Evolutionary conservation across 1,140 invertebrate species (phyloP), one percentile per base, ranked within the genome.

Genomic region (Brachionus calyciflorus): DNA sequence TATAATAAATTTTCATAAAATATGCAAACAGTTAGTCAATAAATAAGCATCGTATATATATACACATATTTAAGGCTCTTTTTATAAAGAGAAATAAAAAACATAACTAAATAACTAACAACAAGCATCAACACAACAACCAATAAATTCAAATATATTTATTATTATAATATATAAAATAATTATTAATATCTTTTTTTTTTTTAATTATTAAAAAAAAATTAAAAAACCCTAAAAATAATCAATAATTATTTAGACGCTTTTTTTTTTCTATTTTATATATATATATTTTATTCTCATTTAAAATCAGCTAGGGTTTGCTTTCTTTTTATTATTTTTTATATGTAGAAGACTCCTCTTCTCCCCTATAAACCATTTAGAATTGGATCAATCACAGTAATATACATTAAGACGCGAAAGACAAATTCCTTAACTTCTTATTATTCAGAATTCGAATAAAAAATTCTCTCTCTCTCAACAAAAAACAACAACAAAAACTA

Each of bases 231-330:
- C 30, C 30, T n/a, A 33, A 60, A 60, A 60, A 60, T 60, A 60
- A 60, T 60, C 55, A 60, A 60, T 60, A 60, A 60, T 40, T 33
- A 60, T 60, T 37, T 60, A 60, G 55, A 60, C 55, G 55, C 55
- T 60, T 60, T 60, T 40, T 60, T 26, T 33, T n/a, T 60, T n/a
- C n/a, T 17, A 3, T 37, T 60, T 37, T 2, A 40, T 60, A 17
- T 37, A 9, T 3, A 17, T n/a, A n/a, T 14, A 12, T 40, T 60
- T 9, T n/a, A 14, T 57, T 57, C 26, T 24, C 14, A 28, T 26
- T 57, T 26, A n/a, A n/a, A n/a, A n/a, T n/a, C n/a, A n/a, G n/a
- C n/a, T n/a, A n/a, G n/a, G n/a, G n/a, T n/a, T n/a, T n/a, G n/a
- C n/a, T n/a, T n/a, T n/a, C n/a, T n/a, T n/a, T n/a, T n/a, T n/a